These are phyloP conservation scores for Eolophus roseicapilla DNA, from an alignment of 2,113 vertebrate species.

Conservation along the genomic window DNA sequence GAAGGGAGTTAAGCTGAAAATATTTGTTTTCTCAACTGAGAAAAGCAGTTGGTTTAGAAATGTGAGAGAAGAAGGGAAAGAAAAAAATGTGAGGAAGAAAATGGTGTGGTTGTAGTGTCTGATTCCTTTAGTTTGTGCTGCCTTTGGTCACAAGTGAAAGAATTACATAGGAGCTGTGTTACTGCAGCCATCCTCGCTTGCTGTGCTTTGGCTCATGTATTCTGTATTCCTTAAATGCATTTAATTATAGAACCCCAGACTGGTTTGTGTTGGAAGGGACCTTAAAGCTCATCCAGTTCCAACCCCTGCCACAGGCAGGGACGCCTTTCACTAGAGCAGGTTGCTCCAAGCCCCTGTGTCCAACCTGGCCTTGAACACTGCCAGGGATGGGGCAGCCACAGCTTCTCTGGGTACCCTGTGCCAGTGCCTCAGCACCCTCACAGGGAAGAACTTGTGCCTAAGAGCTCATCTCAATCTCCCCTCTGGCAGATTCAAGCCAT, in stretches of 20 bases:
- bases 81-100: background rate
- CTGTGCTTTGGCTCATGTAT: background rate
- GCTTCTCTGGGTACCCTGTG: no score
- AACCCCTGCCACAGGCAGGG: background rate
- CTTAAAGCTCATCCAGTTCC: fast-evolving
- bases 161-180: background rate
- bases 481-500: background rate
- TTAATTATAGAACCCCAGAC: no score
- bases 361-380: no score
- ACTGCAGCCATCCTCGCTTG: background rate
- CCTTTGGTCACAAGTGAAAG: background rate
- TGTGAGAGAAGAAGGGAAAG: background rate
- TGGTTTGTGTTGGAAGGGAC: no score
- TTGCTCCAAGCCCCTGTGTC: no score
- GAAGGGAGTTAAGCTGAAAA: background rate
- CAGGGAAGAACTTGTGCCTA: fast-evolving
- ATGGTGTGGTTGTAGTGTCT: background rate
- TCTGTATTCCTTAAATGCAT: background rate
- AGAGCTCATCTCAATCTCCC: background rate
- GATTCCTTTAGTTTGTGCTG: background rate
- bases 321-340: no score
- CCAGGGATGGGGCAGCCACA: no score
- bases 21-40: background rate
- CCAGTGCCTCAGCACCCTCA: no score
- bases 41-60: background rate